Base-by-base conservation (phyloP, 2,797 vertebrate genomes). In the Oreochromis mossambicus region DNA sequence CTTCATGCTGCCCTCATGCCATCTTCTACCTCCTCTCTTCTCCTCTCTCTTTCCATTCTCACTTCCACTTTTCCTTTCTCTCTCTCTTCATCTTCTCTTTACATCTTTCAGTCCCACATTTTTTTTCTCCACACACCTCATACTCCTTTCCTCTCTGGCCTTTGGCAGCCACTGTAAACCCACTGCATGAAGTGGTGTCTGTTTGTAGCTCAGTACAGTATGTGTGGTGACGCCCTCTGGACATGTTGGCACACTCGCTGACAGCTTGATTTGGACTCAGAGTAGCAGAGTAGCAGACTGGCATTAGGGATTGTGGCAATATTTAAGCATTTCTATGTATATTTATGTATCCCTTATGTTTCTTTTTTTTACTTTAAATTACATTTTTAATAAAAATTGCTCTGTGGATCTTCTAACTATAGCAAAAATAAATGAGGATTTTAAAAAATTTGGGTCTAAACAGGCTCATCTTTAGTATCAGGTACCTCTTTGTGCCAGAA, bases 221-320 rank as follows among this genome's bases (percentile, higher is more conserved):
- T 93, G 88, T 88, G 90, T 83, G 86, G 87, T 81, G 89, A 92
- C 86, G 84, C 92, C 94, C 90, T 92, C 88, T 92, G 91, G 94
- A 92, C 90, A 89, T 83, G 77, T 86, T 95, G 94, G 91, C 92
- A 91, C 26, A 21, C 85, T 88, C 3, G 24, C 75, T 96, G 95
- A 96, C 94, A 92, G 96, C 97, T 97, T 93, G 90, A 91, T 92
- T 92, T 91, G 86, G 90, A 87, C 89, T 86, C 78, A 81, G 68
- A 79, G 83, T 75, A 34, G 80, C 82, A 86, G 68, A 84, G 83
- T 70, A 68, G 61, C 43, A 83, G 70, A 58, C 76, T 82, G 15
- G 63, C 54, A 87, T 90, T 77, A 80, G 21, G 83, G 75, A 89
- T 86, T 41, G 21, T 55, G 50, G 24, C 38, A 80, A 79, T 58